These are phyloP conservation scores for Ectemnius lituratus DNA, from an alignment of 2,888 invertebrate species.

Conservation along the genomic window DNA sequence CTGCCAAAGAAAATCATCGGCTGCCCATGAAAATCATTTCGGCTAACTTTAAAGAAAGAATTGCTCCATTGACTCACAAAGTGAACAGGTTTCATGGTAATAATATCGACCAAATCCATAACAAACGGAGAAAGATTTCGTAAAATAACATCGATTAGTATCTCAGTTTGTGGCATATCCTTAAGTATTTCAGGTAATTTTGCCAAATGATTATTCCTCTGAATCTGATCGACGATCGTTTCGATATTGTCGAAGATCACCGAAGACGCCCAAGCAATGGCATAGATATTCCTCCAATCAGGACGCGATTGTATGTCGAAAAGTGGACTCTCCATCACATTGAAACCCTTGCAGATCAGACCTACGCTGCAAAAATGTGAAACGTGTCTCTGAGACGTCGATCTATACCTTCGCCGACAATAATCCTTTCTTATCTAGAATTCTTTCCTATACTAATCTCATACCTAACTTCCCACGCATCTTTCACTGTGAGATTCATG, in stretches of 20 bases:
- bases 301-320: constrained; percentile 60
- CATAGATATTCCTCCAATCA: constrained; percentile 63
- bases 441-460: constrained; percentile 4
- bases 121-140: constrained; percentile 65
- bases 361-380: constrained; percentile 69
- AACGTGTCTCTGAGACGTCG: constrained; percentile 23
- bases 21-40: neutral
- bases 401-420: neutral
- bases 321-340: constrained; percentile 66
- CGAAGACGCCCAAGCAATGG: constrained; percentile 65
- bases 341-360: constrained; percentile 68
- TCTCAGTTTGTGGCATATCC: constrained; percentile 68
- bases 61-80: constrained; percentile 52
- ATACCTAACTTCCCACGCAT: constrained; percentile 70
- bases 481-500: constrained; percentile 49
- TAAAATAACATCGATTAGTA: constrained; percentile 58
- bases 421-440: neutral
- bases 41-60: neutral
- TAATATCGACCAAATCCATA: constrained; percentile 63
- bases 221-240: constrained; percentile 64
- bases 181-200: constrained; percentile 53
- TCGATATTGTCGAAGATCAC: constrained; percentile 65
- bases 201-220: constrained; percentile 51
- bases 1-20: constrained; percentile 28
- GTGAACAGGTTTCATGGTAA: constrained; percentile 61